Evolutionary conservation across 2,113 vertebrate genomes (phyloP).

Genomic region (Peromyscus polionotus): DNA sequence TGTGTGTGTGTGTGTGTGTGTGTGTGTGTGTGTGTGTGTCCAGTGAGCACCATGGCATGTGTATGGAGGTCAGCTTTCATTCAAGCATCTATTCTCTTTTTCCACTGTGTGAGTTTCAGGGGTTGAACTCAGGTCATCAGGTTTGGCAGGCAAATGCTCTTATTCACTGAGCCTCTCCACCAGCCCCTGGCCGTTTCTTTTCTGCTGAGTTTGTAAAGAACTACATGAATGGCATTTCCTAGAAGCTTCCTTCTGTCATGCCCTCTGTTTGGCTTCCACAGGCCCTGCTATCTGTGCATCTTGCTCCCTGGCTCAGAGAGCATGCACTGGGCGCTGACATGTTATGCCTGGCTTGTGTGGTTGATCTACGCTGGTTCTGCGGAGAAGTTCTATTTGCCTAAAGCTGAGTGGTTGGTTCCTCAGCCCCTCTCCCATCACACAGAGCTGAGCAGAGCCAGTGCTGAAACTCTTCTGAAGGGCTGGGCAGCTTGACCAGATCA

Average conservation of each 20-base stretch:
- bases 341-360: not conserved
- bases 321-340: fast-evolving
- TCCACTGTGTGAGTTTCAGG: too few species aligned
- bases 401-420: not conserved
- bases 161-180: not conserved
- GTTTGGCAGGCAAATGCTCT: not conserved
- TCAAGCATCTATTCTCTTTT: not conserved
- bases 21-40: not conserved
- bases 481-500: not conserved
- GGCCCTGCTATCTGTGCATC: not conserved
- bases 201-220: not conserved
- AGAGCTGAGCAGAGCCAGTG: not conserved
- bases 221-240: not conserved
- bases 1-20: not conserved
- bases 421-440: not conserved
- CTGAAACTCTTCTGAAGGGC: not conserved
- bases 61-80: not conserved
- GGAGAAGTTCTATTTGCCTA: not conserved
- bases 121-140: not conserved
- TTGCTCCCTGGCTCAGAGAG: too few species aligned
- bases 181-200: not conserved
- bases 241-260: not conserved
- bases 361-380: not conserved
- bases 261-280: not conserved
- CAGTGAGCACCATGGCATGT: not conserved